Conservation (phyloP, 2,797 vertebrate genomes). For the Lagocephalus sceleratus region DNA sequence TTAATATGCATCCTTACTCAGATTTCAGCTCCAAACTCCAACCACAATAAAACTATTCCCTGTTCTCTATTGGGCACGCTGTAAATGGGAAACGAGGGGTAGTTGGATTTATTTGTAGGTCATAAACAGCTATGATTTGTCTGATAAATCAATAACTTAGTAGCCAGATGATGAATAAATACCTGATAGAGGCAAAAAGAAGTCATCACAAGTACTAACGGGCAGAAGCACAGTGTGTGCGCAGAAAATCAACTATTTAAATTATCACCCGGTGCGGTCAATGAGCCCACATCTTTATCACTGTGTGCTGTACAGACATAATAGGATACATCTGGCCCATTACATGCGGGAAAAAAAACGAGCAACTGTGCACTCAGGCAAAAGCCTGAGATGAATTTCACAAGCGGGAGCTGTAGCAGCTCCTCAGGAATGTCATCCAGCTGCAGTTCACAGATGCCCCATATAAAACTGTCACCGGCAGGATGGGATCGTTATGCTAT, state of each 20-base stretch:
- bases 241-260: background rate
- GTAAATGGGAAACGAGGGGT: too few species aligned
- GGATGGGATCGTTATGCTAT: slow-evolving; percentile 12
- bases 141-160: too few species aligned
- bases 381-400: slow-evolving; percentile 46
- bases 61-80: too few species aligned
- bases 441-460: slow-evolving; percentile 39
- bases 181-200: too few species aligned
- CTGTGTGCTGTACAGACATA: slow-evolving; percentile 16
- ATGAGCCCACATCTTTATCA: background rate
- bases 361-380: slow-evolving; percentile 17
- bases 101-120: too few species aligned
- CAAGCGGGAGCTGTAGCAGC: slow-evolving; percentile 24
- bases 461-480: slow-evolving; percentile 40
- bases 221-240: too few species aligned
- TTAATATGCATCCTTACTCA: too few species aligned
- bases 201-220: too few species aligned
- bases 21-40: too few species aligned
- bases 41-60: too few species aligned
- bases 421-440: slow-evolving; percentile 57
- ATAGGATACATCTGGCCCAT: slow-evolving; percentile 35
- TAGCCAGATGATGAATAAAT: too few species aligned
- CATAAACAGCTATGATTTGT: too few species aligned
- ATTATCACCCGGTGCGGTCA: slow-evolving; percentile 12
- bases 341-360: slow-evolving; percentile 16